Base-by-base conservation (phyloP, 2,113 vertebrate genomes). In the Hyperopisus bebe region DNA sequence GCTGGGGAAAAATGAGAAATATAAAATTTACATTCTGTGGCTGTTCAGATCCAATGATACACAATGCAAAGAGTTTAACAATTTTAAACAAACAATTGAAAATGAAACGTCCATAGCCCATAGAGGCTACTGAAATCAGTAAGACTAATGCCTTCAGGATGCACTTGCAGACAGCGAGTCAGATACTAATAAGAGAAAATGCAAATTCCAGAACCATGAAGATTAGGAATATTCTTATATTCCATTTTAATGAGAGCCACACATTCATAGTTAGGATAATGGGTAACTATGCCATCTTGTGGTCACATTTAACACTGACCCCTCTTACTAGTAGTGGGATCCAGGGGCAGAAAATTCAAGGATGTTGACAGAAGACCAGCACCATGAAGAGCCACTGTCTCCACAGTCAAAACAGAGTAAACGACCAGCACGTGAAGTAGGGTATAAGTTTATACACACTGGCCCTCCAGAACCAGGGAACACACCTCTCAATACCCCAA, bases 41-140 rank as follows among this genome's bases (percentile, higher is more conserved):
- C 53, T 85, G 87, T 77, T 88, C 17, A 80, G 66, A 89, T 93
- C 91, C 91, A 94, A 92, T 31, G 10, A 93, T 93, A 92, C 91
- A 91, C 94, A 92, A 94, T 91, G 94, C 94, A 94, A 95, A 91
- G 89, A 93, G 92, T 70, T 31, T 70, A 66, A 70, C 62, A 31
- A 95, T 95, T 94, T 94, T 94, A 94, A 95, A 95, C 91, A 93
- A 92, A 90, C 91, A 91, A 93, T 93, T 95, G 21, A 58, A 58
- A 58, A 70, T 70, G 27, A 70, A 70, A 70, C 62, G 1, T 70
- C 3, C n/a, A 13, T 70, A 13, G 62, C 62, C 62, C 62, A 31
- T 70, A 11, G 62, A 31, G 62, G 27, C 27, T 42, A 80, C 4
- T 80, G 35, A 42, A 42, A 42, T 42, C 27, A 80, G 5, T 31